Evolutionary conservation across 2,888 invertebrate genomes (phyloP), one percentile per base, ranked within the genome.

Genomic region (Brachypalpus laphriformis): DNA sequence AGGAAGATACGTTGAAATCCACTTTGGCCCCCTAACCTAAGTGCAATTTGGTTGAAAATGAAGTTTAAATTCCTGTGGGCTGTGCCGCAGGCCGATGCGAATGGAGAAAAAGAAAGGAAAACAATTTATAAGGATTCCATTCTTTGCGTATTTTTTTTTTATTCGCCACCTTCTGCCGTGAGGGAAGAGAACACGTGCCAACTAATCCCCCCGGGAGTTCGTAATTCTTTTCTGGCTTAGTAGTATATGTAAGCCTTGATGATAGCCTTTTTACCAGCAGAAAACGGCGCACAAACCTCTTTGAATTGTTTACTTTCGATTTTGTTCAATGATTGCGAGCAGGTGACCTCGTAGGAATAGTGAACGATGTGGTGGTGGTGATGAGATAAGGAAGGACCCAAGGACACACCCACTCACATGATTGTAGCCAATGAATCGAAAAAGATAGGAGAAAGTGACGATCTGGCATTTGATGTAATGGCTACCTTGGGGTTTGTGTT

Each of bases 101-200:
- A 11, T n/a, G 18, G 8, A 14, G n/a, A 8, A 25, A 45, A 42
- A 11, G 37, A 61, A 45, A 42, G 14, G 20, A 25, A 42, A 61
- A 42, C 42, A 61, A 45, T 61, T 61, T 61, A 40, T 59, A 54
- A 66, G 51, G 42, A 68, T 56, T 54, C 56, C 56, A 68, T 56
- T 22, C 9, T 54, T 28, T 34, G 5, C 2, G 28, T 11, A 9
- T 16, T 45, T n/a, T 20, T 20, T 45, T 22, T 49, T 22, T 49
- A 0, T 18, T 22, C 9, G 1, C 8, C 11, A 14, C 54, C 37
- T 51, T 68, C 37, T 54, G 11, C 51, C 37, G 18, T 28, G 51
- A 42, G 51, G 25, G 8, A 42, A 28, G 28, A 28, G 28, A 28
- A 54, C 70, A 57, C 56, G 70, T 28, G 54, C 68, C 31, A 14